These are phyloP conservation scores for Kradibia gibbosae DNA, from an alignment of 1,140 invertebrate genomes.

Conservation along the genomic window DNA sequence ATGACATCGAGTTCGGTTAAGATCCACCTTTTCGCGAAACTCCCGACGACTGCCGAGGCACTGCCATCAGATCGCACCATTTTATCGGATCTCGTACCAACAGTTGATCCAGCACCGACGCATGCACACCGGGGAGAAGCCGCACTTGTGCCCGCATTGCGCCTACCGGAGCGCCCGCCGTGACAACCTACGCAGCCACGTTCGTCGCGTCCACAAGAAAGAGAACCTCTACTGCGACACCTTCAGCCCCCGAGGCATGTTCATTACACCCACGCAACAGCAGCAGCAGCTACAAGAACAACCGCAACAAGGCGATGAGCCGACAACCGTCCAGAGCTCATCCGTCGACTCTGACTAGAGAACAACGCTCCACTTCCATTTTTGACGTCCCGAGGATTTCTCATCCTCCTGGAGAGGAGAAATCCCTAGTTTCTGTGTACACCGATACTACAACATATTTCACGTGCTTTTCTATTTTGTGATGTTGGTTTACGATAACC, in stretches of 20 bases:
- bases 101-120: constrained; percentile 73
- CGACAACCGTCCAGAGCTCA: not conserved
- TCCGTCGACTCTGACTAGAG: not conserved
- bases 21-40: not conserved
- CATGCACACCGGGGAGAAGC: constrained; percentile 77
- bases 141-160: constrained; percentile 75
- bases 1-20: too few relatives aligned
- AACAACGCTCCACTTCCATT: too few relatives aligned
- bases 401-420: too few relatives aligned
- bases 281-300: too few relatives aligned
- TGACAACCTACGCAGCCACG: constrained; percentile 75
- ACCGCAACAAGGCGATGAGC: not conserved
- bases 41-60: too few relatives aligned
- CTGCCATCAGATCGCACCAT: too few relatives aligned
- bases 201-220: constrained; percentile 75
- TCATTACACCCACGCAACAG: not conserved
- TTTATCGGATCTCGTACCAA: not conserved
- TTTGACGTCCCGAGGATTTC: too few relatives aligned
- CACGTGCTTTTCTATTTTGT: too few relatives aligned
- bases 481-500: too few relatives aligned
- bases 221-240: constrained; percentile 74
- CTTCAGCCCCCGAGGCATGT: constrained; percentile 71
- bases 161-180: constrained; percentile 74
- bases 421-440: too few relatives aligned
- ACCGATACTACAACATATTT: too few relatives aligned